Percentiles rank a stretch among this genome's conserved stretches.
These are phyloP conservation scores for Lacanobia oleracea DNA, from an alignment of 2,888 invertebrate genomes.

Conservation along the genomic window DNA sequence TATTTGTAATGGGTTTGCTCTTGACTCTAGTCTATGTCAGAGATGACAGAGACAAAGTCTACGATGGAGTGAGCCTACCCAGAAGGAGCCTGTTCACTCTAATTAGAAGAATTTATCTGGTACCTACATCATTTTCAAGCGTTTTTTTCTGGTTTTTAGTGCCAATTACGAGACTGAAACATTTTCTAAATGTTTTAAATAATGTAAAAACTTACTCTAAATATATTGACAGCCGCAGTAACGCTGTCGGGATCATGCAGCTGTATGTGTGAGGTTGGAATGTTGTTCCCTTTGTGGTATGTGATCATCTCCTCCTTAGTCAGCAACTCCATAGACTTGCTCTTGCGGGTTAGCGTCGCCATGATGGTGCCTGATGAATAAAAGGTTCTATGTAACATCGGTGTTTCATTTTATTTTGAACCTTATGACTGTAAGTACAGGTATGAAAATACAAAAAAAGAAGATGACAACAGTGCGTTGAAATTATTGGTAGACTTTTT, in stretches of 20 bases:
- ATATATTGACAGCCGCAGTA: constrained; percentile 96
- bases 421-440: not conserved
- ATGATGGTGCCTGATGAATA: constrained; percentile 92
- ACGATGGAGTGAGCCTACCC: too few species aligned
- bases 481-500: too few species aligned
- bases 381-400: not conserved
- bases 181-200: not conserved
- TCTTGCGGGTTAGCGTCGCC: constrained; percentile 95
- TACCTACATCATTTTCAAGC: too few species aligned
- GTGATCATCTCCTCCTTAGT: constrained; percentile 98
- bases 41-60: too few species aligned
- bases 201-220: constrained; percentile 93
- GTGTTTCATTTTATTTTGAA: not conserved
- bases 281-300: constrained; percentile 96
- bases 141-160: too few species aligned
- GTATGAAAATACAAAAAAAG: too few species aligned
- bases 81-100: too few species aligned
- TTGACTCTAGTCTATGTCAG: too few species aligned
- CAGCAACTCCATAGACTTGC: constrained; percentile 94
- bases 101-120: too few species aligned
- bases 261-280: constrained; percentile 98
- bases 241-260: constrained; percentile 99
- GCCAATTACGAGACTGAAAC: not conserved
- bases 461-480: too few species aligned
- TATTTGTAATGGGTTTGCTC: too few species aligned